phyloP scores from a whole-genome alignment of 2,113 vertebrate genomes.

The Thryonomys swinderianus region DNA sequence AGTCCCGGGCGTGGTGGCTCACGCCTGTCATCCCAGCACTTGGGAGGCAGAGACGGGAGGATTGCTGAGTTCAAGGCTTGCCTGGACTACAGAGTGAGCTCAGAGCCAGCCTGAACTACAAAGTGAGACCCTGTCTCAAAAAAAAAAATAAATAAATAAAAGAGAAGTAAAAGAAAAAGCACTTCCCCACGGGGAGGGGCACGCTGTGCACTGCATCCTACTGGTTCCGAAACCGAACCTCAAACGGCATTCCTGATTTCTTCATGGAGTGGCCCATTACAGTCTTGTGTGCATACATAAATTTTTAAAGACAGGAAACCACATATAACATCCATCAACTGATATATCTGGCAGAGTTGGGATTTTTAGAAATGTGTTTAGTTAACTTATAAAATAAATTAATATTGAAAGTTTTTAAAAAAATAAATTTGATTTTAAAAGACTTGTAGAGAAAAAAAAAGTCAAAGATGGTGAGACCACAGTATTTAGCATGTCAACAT shows the following conservation, averaged over 20 bases:
- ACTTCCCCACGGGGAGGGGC: background rate
- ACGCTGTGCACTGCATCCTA: background rate
- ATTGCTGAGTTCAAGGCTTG: no score
- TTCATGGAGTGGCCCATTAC: background rate
- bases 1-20: no score
- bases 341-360: slow-evolving; percentile 21
- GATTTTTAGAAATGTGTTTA: slow-evolving; percentile 29
- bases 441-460: slow-evolving; percentile 43
- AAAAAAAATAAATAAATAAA: no score
- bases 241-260: background rate
- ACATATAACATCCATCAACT: slow-evolving; percentile 34
- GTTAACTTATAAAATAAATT: slow-evolving; percentile 72
- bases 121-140: no score
- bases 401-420: slow-evolving; percentile 42
- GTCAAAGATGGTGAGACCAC: slow-evolving; percentile 3
- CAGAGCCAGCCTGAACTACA: no score
- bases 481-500: slow-evolving; percentile 56
- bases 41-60: no score
- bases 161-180: background rate
- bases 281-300: background rate
- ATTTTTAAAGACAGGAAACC: slow-evolving; percentile 60
- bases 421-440: no score
- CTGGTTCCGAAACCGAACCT: background rate
- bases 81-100: no score
- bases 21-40: no score